Evolutionary conservation across 1,140 invertebrate species (phyloP), one percentile per base, ranked within the genome.

Genomic region (Capitella teleta): DNA sequence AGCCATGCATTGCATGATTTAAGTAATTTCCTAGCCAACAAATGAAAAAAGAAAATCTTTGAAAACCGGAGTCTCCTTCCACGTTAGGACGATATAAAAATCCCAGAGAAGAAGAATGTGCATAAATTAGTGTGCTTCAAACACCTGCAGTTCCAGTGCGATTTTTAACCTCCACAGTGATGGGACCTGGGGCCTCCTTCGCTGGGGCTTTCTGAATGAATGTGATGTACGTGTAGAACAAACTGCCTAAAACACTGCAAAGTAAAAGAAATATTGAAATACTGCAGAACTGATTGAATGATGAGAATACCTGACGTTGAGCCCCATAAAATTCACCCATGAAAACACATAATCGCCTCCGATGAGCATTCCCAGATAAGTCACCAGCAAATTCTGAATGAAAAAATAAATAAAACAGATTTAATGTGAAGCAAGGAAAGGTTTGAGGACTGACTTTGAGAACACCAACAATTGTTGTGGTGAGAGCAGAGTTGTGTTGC

Each of bases 271-370:
- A 41, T 41, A 10, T 14, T 41, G 19, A 14, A 14, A 41, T 19
- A 41, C 19, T 14, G 19, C 1, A 41, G 10, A 10, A n/a, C 18
- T 41, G 18, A 41, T 41, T 41, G 8, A n/a, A 10, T 14, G 10
- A n/a, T n/a, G 18, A 41, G 10, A 41, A 1, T 53, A 78, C 75
- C 77, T 79, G 41, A 96, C 81, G 73, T 94, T 95, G 24, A 96
- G 78, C 10, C 94, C 94, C 53, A 93, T 74, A 75, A 97, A 98
- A 69, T 98, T 98, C 21, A 87, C 70, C 78, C 80, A 82, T 2
- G 84, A 84, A 67, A 95, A 98, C 41, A 96, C 80, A 71, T 98
- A 98, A 73, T 98, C 94, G 12, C 92, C 93, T 38, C 92, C 93
- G 48, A 97, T 87, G 23, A 95, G 79, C 91, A 98, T 98, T 24